Evolutionary conservation across 2,797 vertebrate genomes (phyloP), one percentile per base, ranked within the genome.

Genomic region (Novumbra hubbsi): DNA sequence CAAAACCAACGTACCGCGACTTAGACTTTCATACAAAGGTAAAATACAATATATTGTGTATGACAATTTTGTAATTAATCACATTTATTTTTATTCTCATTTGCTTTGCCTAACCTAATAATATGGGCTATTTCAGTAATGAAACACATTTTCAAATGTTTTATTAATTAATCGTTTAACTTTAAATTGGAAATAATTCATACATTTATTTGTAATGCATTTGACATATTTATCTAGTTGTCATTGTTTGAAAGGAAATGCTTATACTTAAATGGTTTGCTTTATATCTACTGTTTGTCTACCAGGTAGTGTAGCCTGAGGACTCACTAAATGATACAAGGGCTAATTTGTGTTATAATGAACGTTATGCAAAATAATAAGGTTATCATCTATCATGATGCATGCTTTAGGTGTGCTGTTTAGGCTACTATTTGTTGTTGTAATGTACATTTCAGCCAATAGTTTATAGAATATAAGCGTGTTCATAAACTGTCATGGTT

Each of bases 21-120:
- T 94, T 83, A 93, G 93, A 68, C 91, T 94, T 66, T 87, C 92
- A n/a, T 86, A 91, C 72, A 93, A 93, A 93, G 93, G 93, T 94
- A 85, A 82, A 48, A 60, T 60, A 60, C 55, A 0, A 24, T 24
- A 4, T 12, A 55, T 1, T 30, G 27, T 17, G 6, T 69, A 63
- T 24, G 28, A n/a, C 67, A 11, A 5, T 55, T 24, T 24, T 73
- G 32, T 38, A 34, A 17, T 66, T 32, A 19, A 21, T 65, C n/a
- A 17, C 32, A 28, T 12, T 6, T 15, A 38, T 24, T 45, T 41
- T 73, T 73, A 38, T 3, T 38, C 52, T 69, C 52, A 15, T 27
- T 67, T 27, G 50, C 11, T 50, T 24, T 21, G 38, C 12, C 30
- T 28, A 14, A 68, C 28, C 21, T 55, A n/a, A n/a, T 16, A 6